A percentile compares a stretch with the other conserved stretches of the same genome.
Conservation (phyloP, 2,113 vertebrate genomes). For the Hemiprocne comata region DNA sequence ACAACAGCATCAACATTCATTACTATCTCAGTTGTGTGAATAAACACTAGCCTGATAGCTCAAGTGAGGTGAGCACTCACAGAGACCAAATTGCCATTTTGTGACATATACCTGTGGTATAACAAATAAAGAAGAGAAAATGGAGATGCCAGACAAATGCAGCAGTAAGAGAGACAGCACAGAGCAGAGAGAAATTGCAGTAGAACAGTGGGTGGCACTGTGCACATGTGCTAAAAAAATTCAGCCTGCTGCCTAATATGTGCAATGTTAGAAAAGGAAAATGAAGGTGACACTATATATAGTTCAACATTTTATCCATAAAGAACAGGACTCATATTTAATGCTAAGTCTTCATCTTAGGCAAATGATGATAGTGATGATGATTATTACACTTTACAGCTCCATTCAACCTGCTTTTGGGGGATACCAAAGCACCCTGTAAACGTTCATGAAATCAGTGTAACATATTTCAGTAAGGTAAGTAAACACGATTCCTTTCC, state of each 20-base stretch:
- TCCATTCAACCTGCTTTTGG: neutral
- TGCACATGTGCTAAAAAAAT: neutral
- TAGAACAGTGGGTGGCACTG: slow-evolving; percentile 52
- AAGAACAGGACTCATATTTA: neutral
- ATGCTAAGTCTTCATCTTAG: neutral
- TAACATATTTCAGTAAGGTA: neutral
- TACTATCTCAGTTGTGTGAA: neutral
- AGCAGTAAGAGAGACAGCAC: neutral
- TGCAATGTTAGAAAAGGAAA: neutral
- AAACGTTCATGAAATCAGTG: neutral
- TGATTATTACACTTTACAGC: neutral
- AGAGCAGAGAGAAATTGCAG: neutral
- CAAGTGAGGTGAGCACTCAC: neutral
- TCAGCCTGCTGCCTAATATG: neutral
- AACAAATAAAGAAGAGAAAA: slow-evolving; percentile 5
- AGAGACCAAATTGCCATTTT: neutral
- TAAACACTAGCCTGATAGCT: neutral
- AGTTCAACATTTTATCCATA: neutral
- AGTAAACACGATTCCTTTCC: neutral
- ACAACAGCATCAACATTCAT: neutral
- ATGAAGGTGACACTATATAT: slow-evolving; percentile 23
- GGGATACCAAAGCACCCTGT: neutral
- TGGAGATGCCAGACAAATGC: neutral
- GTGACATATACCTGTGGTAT: neutral
- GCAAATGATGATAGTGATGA: neutral